A percentile compares a stretch with the other conserved stretches of the same genome.
These are phyloP conservation scores for Orientallactaga bullata DNA, from an alignment of 2,113 vertebrate genomes.

Conservation along the genomic window DNA sequence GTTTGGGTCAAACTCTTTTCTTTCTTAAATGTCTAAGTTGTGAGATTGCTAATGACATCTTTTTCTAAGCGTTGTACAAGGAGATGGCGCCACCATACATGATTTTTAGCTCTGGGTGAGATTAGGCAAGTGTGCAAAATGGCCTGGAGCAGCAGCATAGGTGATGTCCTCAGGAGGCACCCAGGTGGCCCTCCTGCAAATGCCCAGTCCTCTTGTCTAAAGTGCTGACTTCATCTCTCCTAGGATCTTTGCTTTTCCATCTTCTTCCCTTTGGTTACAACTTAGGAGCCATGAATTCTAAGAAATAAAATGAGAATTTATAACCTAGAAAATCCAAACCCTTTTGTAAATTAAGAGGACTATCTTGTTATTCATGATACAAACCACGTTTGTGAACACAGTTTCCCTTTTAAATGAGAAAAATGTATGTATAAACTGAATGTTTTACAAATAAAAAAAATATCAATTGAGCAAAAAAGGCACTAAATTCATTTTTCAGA, in stretches of 20 bases:
- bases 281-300: not conserved
- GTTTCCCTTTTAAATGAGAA: not conserved
- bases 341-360: not conserved
- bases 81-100: not conserved
- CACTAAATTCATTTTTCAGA: not conserved
- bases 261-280: slow-evolving; percentile 40
- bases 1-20: not conserved
- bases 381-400: slow-evolving; percentile 12
- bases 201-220: slow-evolving; percentile 34
- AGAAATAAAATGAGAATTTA: not conserved
- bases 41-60: not conserved
- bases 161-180: not conserved
- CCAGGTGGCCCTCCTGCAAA: not conserved
- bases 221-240: not conserved
- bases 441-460: not conserved
- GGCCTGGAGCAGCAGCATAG: not conserved
- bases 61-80: not conserved
- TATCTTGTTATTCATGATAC: not conserved
- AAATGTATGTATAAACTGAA: not conserved
- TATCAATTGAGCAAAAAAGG: not conserved
- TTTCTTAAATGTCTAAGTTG: not conserved
- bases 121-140: slow-evolving; percentile 23
- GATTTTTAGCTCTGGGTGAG: slow-evolving; percentile 5
- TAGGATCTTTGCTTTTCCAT: not conserved
- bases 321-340: slow-evolving; percentile 44